Evolutionary conservation across 2,113 vertebrate species (phyloP), one percentile per base, ranked within the genome.

Genomic region (Speoplatyrhinus poulsoni): DNA sequence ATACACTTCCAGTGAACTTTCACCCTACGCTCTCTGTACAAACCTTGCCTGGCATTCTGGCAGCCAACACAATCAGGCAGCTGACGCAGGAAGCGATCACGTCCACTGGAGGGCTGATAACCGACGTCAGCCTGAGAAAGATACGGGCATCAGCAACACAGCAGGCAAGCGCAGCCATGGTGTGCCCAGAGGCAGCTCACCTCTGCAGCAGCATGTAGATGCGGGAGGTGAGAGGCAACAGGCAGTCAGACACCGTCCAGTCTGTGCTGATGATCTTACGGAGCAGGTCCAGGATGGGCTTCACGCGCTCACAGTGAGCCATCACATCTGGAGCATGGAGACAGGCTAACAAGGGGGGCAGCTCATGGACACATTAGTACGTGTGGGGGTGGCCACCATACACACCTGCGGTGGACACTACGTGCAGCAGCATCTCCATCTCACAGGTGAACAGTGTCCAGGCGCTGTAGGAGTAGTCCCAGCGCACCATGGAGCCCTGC

Each of bases 401-500:
- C 81, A 86, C 85, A 99, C 98, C 98, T 92, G 96, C 96, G 16
- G 97, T 99, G 0, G 98, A 99, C 41, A 99, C 98, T 0, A 98
- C 98, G 1, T 99, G 98, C 9, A 99, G 94, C 70, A 99, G 91
- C 97, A 99, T 99, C 85, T 99, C 97, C 69, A 99, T 95, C 91
- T 99, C 98, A 0, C 98, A 99, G 41, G 97, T 98, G 76, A 99
- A 99, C 19, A 99, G 92, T 1, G 96, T 96, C 98, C 98, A 99
- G 80, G 95, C 93, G 85, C 96, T 98, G 71, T 97, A 99, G 3
- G 96, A 96, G 80, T 95, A 95, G 0, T 98, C 95, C 98, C 98
- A 99, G 54, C 95, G 95, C 4, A 99, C 96, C 82, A 97, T 69
- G 54, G 95, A 96, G 33, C 89, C 88, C 49, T 94, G 93, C 3